Evolutionary conservation across 2,113 vertebrate species (phyloP).

Genomic region (Mormyrus iriodes): DNA sequence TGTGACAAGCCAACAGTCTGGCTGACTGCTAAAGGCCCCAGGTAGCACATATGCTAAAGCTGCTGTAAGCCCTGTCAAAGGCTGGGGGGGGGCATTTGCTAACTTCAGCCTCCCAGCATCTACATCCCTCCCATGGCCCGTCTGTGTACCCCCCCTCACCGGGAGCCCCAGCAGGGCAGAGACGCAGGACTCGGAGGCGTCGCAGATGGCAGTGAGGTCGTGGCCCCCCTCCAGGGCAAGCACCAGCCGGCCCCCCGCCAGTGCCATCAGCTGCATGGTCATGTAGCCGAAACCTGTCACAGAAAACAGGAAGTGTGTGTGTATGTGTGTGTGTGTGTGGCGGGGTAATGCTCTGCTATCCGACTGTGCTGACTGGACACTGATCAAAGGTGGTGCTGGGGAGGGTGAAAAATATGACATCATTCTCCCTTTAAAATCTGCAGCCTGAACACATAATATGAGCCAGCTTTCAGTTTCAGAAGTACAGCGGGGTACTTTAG

Average conservation of each 20-base stretch:
- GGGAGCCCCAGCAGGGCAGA: conserved; percentile 13
- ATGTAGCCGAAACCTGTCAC: conserved; percentile 14
- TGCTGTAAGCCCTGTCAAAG: background rate
- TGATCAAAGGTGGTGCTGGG: background rate
- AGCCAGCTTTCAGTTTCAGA: conserved; percentile 2
- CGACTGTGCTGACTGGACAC: background rate
- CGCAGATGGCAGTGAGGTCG: conserved; percentile 22
- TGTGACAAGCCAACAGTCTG: background rate
- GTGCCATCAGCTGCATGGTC: conserved; percentile 17
- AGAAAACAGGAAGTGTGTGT: background rate
- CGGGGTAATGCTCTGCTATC: background rate
- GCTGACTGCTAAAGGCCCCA: background rate
- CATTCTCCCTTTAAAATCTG: background rate
- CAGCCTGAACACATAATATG: background rate
- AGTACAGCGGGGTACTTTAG: background rate
- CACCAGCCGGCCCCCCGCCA: conserved; percentile 13
- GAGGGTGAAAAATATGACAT: background rate
- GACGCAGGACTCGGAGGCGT: conserved; percentile 19
- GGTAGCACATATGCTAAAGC: background rate
- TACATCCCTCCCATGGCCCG: background rate
- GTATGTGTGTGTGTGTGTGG: background rate
- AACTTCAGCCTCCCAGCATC: background rate
- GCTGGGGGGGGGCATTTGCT: background rate
- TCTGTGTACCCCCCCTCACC: background rate
- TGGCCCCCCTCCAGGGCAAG: conserved; percentile 19